Conservation (phyloP, 2,888 invertebrate species). For the Ectemnius continuus region DNA sequence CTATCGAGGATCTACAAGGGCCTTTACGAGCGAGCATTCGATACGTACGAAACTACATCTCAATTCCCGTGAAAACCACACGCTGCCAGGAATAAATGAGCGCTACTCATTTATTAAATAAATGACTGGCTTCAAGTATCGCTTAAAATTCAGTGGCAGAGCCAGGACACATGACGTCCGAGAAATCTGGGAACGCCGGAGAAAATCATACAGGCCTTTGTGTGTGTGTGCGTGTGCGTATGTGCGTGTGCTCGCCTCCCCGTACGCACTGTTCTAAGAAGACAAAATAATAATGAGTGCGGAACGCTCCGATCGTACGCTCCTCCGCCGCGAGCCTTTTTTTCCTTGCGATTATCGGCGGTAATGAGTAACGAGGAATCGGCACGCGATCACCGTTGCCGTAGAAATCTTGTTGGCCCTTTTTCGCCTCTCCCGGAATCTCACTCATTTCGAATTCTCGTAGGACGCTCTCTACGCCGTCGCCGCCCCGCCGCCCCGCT, state of each 20-base stretch:
- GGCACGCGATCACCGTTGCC: slow-evolving; percentile 42
- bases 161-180: too few species aligned
- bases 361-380: slow-evolving; percentile 38
- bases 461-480: too few species aligned
- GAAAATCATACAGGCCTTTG: too few species aligned
- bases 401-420: slow-evolving; percentile 35
- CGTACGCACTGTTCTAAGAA: slow-evolving; percentile 18
- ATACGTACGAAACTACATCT: neutral
- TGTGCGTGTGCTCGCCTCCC: too few species aligned
- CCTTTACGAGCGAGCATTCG: too few species aligned
- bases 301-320: slow-evolving; percentile 15
- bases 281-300: slow-evolving; percentile 34
- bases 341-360: slow-evolving; percentile 34
- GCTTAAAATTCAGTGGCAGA: too few species aligned
- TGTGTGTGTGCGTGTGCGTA: too few species aligned
- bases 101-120: neutral
- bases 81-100: neutral
- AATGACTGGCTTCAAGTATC: neutral
- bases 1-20: too few species aligned
- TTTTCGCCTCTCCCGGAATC: neutral
- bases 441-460: too few species aligned
- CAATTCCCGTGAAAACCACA: neutral
- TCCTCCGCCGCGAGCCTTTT: slow-evolving; percentile 37
- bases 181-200: too few species aligned
- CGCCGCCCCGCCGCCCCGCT: too few species aligned